Conservation (phyloP, 1,140 invertebrate species). For the Drosophila sturtevanti region DNA sequence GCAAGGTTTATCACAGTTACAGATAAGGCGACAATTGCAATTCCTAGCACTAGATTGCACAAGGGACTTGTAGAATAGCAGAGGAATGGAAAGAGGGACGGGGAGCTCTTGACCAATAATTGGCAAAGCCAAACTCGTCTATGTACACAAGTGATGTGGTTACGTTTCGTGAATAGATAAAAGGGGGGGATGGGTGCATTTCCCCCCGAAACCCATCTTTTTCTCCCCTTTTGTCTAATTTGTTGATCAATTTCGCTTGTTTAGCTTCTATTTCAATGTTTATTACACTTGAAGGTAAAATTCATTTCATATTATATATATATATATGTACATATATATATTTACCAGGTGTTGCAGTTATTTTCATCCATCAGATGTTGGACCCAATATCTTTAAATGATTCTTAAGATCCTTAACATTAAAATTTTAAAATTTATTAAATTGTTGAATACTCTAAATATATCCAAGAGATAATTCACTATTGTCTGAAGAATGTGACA, state of each 20-base stretch:
- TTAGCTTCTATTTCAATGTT: constrained; percentile 74
- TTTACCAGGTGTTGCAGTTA: background rate
- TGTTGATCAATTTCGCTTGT: constrained; percentile 76
- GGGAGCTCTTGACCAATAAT: background rate
- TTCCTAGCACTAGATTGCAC: background rate
- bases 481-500: too few species aligned
- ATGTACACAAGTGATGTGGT: background rate
- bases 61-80: background rate
- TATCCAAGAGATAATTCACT: too few species aligned
- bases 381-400: too few species aligned
- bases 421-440: too few species aligned
- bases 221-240: constrained; percentile 58
- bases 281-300: constrained; percentile 64
- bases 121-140: background rate
- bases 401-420: too few species aligned
- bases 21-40: constrained; percentile 9
- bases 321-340: constrained; percentile 14
- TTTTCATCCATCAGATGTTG: too few species aligned
- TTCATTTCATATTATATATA: background rate
- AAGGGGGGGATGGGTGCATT: background rate
- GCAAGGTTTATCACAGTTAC: background rate
- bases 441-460: too few species aligned
- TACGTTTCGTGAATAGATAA: too few species aligned
- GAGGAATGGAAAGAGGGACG: too few species aligned
- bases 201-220: constrained; percentile 19